Evolutionary conservation across 2,113 vertebrate species (phyloP), one percentile per base, ranked within the genome.

Genomic region (Irena cyanogastra): DNA sequence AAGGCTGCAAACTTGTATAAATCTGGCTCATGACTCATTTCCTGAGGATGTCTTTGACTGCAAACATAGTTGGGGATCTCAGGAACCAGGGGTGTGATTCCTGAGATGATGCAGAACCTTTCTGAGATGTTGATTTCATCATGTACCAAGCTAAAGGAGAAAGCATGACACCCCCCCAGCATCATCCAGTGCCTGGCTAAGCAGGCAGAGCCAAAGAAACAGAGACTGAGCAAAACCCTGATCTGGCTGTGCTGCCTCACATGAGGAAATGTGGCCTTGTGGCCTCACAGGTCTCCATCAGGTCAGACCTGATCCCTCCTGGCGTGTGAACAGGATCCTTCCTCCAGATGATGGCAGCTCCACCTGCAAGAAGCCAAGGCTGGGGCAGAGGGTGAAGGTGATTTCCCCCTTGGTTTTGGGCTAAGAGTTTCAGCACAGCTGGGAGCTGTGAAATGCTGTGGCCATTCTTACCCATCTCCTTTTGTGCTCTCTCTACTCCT

Each of bases 21-120:
- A 92, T 92, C 85, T 80, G 66, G 85, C 53, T 88, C 85, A 86
- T 92, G 85, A 94, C 53, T 91, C 78, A 85, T 79, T 94, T 97
- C 90, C 85, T 94, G 85, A 93, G 84, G 94, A 90, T 61, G 88
- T 76, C 90, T 88, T 75, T 4, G 17, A 61, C 61, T 93, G 70
- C 83, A 93, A 79, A 87, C 41, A 57, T 92, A 52, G 57, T 60
- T 87, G 78, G 31, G 83, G 90, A 85, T 64, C 82, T 93, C 66
- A 45, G 50, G 89, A 93, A 66, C 5, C 12, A 61, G 50, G 66
- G 31, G 2, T 75, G 44, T 71, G 69, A 87, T 66, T 86, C 60
- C 84, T 68, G 74, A 70, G 78, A 42, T 37, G 78, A 12, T 37
- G 42, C 39, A 82, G 90, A 64, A 33, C 11, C 53, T 86, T 80